Conservation (phyloP, 2,797 vertebrate species). For the Allenopithecus nigroviridis region DNA sequence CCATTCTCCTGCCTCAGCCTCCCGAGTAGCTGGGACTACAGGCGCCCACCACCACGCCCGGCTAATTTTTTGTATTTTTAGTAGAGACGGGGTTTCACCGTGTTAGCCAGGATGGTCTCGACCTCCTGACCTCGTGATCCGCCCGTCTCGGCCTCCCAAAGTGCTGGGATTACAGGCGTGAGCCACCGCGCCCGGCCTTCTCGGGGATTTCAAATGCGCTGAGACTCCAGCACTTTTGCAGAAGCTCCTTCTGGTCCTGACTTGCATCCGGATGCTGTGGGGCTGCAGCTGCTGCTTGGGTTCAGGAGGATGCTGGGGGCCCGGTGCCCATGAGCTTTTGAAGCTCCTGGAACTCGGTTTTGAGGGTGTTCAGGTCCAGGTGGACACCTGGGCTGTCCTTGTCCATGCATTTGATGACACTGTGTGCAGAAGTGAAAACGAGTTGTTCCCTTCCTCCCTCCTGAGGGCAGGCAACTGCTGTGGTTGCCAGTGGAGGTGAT, state of each 20-base stretch:
- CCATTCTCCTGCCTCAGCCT: too few relatives aligned
- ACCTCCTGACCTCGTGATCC: too few relatives aligned
- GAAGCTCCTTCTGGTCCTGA: not conserved
- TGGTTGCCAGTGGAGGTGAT: not conserved
- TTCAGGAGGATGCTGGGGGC: not conserved
- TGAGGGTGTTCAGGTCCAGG: not conserved
- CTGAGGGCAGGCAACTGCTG: too few relatives aligned
- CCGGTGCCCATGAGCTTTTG: not conserved
- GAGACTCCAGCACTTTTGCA: too few relatives aligned
- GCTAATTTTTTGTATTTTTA: too few relatives aligned
- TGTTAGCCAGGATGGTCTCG: too few relatives aligned
- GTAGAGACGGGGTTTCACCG: too few relatives aligned
- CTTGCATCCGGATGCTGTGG: not conserved
- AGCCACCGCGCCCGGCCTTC: too few relatives aligned
- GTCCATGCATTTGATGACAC: not conserved
- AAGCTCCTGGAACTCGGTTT: not conserved
- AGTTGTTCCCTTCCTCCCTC: not conserved
- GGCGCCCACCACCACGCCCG: fast-evolving
- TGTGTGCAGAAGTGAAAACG: not conserved
- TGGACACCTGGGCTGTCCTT: not conserved
- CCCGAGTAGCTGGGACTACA: too few relatives aligned
- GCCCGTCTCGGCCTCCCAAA: too few relatives aligned
- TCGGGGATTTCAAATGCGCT: not conserved
- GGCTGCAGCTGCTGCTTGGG: not conserved
- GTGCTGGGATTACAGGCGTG: too few relatives aligned